Base-by-base conservation (phyloP, 2,888 invertebrate species). In the Peribatodes rhomboidaria region DNA sequence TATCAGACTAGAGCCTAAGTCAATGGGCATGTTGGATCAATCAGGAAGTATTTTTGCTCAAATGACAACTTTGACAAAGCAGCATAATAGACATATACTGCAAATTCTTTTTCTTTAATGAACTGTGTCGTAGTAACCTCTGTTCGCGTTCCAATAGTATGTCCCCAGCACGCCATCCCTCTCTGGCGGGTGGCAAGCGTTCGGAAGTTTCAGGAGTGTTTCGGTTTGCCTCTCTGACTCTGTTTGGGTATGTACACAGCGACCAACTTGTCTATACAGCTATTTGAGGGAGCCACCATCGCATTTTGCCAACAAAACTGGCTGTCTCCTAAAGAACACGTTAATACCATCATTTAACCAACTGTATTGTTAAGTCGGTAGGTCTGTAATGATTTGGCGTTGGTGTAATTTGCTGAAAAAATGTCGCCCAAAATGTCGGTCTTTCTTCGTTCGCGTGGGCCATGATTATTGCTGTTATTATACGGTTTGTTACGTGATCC, bases 141-240 rank as follows among this genome's bases (percentile, higher is more conserved):
- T 37, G 31, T 70, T 83, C 87, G 86, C 83, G 81, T 79, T 82
- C 41, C 59, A 54, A 35, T 84, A 71, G 89, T 91, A 88, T 67
- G 65, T 56, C 63, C 39, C 10, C 41, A 64, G 62, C 80, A 65
- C 71, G 84, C 85, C 76, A 61, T 88, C 90, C 72, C 86, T 74
- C 78, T 89, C 89, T 85, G 71, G 75, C 85, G 79, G 82, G 81
- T 85, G 87, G 86, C 86, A 88, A 86, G 83, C 84, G 83, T 86
- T 88, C 87, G 88, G 88, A 90, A 89, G 89, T 90, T 91, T 84
- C 86, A 83, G 82, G 87, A 91, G 90, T 88, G 87, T 87, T 90
- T 90, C 88, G 90, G 92, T 89, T 92, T 89, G 92, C 91, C 90
- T 91, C 91, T 92, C 89, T 88, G 90, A 88, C 90, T 92, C 87